Percentiles rank a stretch among this genome's conserved stretches.
These are phyloP conservation scores for Antheraea mylitta DNA, from an alignment of 1,140 invertebrate species.

Conservation along the genomic window DNA sequence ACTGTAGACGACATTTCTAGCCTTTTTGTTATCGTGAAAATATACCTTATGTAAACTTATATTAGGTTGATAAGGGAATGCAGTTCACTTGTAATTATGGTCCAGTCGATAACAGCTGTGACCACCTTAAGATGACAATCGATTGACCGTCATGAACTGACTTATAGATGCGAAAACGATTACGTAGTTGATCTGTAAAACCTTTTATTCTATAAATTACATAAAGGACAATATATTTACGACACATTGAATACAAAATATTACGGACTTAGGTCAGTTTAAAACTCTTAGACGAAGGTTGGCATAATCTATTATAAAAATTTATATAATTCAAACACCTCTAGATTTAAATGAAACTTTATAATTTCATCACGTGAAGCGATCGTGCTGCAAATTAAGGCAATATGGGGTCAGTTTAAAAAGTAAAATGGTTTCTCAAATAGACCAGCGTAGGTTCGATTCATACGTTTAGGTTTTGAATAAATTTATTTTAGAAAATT, in stretches of 20 bases:
- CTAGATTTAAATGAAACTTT: slow-evolving; percentile 18
- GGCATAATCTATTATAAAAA: neutral
- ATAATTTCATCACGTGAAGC: slow-evolving; percentile 30
- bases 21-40: too few relatives aligned
- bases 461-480: too few relatives aligned
- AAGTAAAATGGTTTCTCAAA: neutral
- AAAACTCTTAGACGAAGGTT: neutral
- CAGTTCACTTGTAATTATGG: neutral
- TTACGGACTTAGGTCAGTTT: neutral
- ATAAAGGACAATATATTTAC: neutral
- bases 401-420: slow-evolving; percentile 4
- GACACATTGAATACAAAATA: neutral
- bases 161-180: neutral
- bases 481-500: too few relatives aligned
- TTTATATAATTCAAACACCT: slow-evolving; percentile 1
- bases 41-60: too few relatives aligned
- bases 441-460: neutral
- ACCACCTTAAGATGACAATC: too few relatives aligned
- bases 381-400: neutral
- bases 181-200: neutral
- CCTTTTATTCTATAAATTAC: neutral
- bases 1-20: neutral
- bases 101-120: too few relatives aligned
- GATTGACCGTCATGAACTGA: neutral
- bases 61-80: neutral